These are phyloP conservation scores for Heliconius erato DNA, from an alignment of 2,888 invertebrate genomes.

Conservation along the genomic window DNA sequence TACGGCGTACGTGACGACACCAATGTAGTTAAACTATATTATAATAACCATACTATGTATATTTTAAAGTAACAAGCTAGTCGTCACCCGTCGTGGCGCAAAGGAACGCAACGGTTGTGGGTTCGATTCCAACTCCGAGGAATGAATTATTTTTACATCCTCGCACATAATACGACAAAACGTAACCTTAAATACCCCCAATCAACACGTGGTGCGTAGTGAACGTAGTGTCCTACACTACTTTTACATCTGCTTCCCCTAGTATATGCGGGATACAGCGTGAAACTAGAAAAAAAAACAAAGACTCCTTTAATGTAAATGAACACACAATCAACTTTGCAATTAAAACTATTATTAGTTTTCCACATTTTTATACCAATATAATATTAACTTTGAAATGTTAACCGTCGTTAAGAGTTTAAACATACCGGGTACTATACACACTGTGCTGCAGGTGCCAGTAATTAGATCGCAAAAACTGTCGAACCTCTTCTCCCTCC, in stretches of 20 bases:
- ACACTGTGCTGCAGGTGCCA: conserved; percentile 34
- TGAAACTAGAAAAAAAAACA: no score
- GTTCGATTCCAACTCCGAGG: background rate
- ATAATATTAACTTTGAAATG: no score
- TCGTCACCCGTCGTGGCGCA: background rate
- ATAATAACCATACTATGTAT: background rate
- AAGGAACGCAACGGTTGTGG: background rate
- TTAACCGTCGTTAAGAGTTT: background rate
- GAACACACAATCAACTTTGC: no score
- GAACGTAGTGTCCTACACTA: no score
- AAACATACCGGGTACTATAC: background rate
- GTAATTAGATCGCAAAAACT: conserved; percentile 50
- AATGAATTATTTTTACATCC: background rate
- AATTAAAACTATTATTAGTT: no score
- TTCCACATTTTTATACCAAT: no score
- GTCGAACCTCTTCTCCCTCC: conserved; percentile 2
- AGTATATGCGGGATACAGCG: no score
- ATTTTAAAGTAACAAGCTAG: conserved; percentile 14
- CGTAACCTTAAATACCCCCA: background rate
- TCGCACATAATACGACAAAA: background rate
- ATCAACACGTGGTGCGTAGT: background rate
- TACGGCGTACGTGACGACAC: conserved; percentile 43
- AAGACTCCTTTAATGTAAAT: no score
- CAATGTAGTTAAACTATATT: conserved; percentile 41
- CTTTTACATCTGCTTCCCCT: no score